Evolutionary conservation across 1,140 invertebrate species (phyloP), one percentile per base, ranked within the genome.

Genomic region (Nautilus pompilius): DNA sequence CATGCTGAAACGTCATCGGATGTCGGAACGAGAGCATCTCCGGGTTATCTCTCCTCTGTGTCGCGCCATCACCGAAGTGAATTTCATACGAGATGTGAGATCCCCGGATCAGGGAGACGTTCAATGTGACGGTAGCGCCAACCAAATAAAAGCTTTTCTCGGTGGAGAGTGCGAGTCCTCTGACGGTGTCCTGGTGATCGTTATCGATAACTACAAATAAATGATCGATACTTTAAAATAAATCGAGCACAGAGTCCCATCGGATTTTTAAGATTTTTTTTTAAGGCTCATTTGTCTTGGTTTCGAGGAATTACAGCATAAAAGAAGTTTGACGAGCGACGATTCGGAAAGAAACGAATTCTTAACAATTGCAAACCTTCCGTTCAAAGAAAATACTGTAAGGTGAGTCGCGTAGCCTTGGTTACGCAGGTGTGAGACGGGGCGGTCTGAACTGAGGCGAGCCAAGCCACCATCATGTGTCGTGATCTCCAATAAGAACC

Each of bases 41-140:
- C 5, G 62, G 58, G 41, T 69, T 51, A n/a, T 17, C 36, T 24
- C 45, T 20, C 5, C 2, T 55, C 3, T 51, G 33, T 5, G 30
- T 41, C 32, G 17, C 24, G 6, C 68, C 70, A 46, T 74, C 72
- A 17, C 70, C 70, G 45, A 63, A 74, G 10, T 63, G 26, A 20
- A 68, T 54, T 13, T 32, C 59, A 45, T 66, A 72, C 2, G 54
- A 36, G 20, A 72, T 63, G 45, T 74, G 66, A 26, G 72, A 72
- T 0, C 72, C 72, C 22, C 67, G 58, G 1, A 8, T 33, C n/a
- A 70, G 17, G 8, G 29, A 22, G 1, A 72, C n/a, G 1, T 29
- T 58, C 30, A 70, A 62, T 6, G 2, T 22, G 13, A 69, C 65
- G 15, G 30, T 33, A 24, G 68, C 66, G 22, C 57, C 59, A 13